Percentiles rank a stretch among this genome's conserved stretches.
These are phyloP conservation scores for Mactromeris polynyma DNA, from an alignment of 2,888 invertebrate genomes.

Conservation along the genomic window DNA sequence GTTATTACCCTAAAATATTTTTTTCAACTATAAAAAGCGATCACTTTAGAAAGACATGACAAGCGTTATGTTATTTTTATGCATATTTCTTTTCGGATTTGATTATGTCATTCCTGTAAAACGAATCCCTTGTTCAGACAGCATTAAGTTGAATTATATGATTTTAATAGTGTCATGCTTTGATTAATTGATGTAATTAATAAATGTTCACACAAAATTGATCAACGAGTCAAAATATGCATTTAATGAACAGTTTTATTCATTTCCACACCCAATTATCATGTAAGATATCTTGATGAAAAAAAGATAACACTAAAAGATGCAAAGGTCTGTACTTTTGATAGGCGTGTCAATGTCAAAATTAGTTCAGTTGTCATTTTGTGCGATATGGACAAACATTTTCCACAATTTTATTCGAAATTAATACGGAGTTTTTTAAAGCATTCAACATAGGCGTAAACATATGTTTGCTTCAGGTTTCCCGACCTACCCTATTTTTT, in stretches of 20 bases:
- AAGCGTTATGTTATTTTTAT: background rate
- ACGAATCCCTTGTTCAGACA: background rate
- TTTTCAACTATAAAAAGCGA: background rate
- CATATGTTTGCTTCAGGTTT: too few species aligned
- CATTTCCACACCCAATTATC: background rate
- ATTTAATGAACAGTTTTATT: background rate
- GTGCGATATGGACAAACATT: background rate
- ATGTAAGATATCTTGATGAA: background rate
- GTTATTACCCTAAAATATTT: background rate
- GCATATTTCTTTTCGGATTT: background rate
- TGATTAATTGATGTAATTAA: slow-evolving; percentile 3
- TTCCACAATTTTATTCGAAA: background rate
- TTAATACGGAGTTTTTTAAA: background rate
- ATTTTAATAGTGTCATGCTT: background rate
- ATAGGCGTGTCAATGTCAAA: background rate
- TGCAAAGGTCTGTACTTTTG: background rate
- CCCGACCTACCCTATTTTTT: too few species aligned
- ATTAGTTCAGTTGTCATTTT: background rate
- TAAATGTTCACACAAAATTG: background rate
- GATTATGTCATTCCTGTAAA: background rate
- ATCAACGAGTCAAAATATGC: background rate
- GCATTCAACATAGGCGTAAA: too few species aligned
- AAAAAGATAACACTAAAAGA: background rate
- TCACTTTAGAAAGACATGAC: background rate
- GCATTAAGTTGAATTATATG: background rate